Base-by-base conservation (phyloP, 2,113 vertebrate species). In the Antechinus flavipes region DNA sequence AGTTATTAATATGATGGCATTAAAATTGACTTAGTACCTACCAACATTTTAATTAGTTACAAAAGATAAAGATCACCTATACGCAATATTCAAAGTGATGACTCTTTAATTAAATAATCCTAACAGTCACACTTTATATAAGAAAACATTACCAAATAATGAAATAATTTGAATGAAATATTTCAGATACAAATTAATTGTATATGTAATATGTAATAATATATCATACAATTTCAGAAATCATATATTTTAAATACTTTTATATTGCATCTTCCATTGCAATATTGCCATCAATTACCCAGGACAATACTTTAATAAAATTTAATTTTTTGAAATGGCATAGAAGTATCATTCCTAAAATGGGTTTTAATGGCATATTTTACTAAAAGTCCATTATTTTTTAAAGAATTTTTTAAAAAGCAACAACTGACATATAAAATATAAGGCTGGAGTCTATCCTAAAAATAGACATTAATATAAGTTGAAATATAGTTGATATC, bases 241-340 rank as follows among this genome's bases (percentile, higher is more conserved):
- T 46, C 42, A 89, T 91, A 22, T 91, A 76, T 54, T 96, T 91
- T 55, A 76, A 90, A 90, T 90, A 8, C 22, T 92, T 91, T 35
- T 61, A 93, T 58, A 76, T 55, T 91, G 7, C 61, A 93, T 96
- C 90, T 91, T 92, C 68, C 90, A 23, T 58, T 91, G 96, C 91
- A 97, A 93, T 84, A 89, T 52, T 52, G 50, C 27, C n/a, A 23
- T 55, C 93, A 50, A 95, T 94, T 76, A 58, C 92, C 49, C 89
- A n/a, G 90, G 54, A 94, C 90, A 93, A 91, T 96, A 54, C 27
- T 91, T 90, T 55, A 54, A 91, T 97, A 96, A 56, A 95, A 42
- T 9, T 93, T 92, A 84, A 93, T 94, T 9, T 42, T 47, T 16
- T 84, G 50, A 91, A 49, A 92, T 47, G 50, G 68, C 90, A 94